Evolutionary conservation across 2,888 invertebrate genomes (phyloP).

Genomic region (Therioaphis trifolii): DNA sequence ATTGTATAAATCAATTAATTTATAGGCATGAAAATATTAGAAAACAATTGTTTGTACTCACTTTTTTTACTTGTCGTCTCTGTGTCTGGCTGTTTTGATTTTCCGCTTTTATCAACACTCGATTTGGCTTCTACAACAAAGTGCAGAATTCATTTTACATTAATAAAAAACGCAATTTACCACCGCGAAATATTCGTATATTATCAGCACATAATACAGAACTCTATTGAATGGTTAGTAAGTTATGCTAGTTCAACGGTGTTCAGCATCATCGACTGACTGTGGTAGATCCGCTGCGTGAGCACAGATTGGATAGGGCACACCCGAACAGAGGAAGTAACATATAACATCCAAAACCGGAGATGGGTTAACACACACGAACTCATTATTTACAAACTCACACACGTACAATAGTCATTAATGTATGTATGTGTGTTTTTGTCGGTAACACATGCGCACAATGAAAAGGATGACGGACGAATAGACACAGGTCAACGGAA

Average conservation of each 20-base stretch:
- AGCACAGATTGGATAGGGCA: constrained; percentile 57
- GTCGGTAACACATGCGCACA: constrained; percentile 53
- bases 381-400: constrained; percentile 57
- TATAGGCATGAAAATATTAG: neutral
- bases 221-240: neutral
- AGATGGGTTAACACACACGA: constrained; percentile 53
- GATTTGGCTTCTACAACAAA: constrained; percentile 45
- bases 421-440: constrained; percentile 35
- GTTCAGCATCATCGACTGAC: constrained; percentile 60
- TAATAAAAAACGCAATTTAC: neutral
- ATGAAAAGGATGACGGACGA: constrained; percentile 54
- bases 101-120: neutral
- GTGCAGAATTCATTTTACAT: neutral
- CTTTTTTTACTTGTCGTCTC: constrained; percentile 42
- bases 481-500: constrained; percentile 57
- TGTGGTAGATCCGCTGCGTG: constrained; percentile 54
- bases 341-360: constrained; percentile 55
- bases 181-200: neutral
- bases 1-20: neutral
- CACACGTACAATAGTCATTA: constrained; percentile 57
- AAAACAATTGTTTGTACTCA: constrained; percentile 20
- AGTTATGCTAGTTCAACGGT: constrained; percentile 32
- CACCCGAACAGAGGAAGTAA: constrained; percentile 61
- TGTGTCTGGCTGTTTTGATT: neutral
- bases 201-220: neutral